These are phyloP conservation scores for Thereva nobilitata DNA, from an alignment of 2,888 invertebrate genomes.

Conservation along the genomic window DNA sequence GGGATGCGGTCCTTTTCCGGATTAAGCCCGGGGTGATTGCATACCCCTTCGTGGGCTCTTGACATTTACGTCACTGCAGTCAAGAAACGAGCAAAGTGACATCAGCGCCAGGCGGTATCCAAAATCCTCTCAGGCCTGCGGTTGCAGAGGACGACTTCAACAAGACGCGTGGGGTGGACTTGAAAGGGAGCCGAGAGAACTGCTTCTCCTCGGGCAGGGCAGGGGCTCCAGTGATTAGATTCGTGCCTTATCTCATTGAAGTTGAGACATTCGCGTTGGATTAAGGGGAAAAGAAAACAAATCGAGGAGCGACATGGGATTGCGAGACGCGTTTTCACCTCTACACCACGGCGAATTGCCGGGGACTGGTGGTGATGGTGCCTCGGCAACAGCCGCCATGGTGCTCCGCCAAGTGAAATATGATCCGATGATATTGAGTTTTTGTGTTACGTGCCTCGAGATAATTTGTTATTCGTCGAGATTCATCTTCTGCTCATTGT, in stretches of 20 bases:
- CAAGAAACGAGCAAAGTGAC: background rate
- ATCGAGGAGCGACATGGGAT: constrained; percentile 4
- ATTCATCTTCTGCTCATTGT: constrained; percentile 39
- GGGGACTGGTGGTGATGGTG: no score
- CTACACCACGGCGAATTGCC: background rate
- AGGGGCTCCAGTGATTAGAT: constrained; percentile 15
- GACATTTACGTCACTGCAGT: constrained; percentile 12
- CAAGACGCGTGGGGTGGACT: background rate
- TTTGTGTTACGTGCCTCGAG: constrained; percentile 40
- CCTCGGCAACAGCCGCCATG: constrained; percentile 19
- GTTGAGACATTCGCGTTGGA: constrained; percentile 16
- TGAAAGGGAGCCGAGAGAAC: background rate
- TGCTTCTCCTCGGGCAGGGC: background rate
- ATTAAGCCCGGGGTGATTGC: background rate
- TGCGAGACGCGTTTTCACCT: background rate
- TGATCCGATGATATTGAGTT: constrained; percentile 40
- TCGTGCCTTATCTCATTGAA: constrained; percentile 29
- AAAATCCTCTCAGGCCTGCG: background rate
- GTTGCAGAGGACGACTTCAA: no score
- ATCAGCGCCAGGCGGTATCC: background rate
- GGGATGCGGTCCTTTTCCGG: background rate
- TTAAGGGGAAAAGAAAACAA: constrained; percentile 10
- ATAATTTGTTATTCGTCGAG: constrained; percentile 42
- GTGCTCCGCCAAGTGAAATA: constrained; percentile 37
- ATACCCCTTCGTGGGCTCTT: constrained; percentile 7